Evolutionary conservation across 2,113 vertebrate species (phyloP).

Genomic region (Corapipo altera): DNA sequence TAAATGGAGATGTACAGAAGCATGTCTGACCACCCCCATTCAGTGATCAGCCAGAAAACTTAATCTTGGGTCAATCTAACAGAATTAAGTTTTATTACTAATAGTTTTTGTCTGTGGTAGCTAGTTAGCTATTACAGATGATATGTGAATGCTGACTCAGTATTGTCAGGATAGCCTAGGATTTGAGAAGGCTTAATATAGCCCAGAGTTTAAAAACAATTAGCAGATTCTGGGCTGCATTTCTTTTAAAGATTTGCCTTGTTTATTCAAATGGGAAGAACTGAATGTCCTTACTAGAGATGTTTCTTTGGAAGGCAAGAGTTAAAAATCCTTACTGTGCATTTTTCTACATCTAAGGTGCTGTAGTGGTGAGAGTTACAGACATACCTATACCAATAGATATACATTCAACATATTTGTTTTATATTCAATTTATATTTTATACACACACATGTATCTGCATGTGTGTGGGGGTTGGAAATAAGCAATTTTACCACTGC

Average conservation of each 20-base stretch:
- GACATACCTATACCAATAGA: not conserved
- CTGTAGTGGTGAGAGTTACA: not conserved
- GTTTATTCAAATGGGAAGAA: not conserved
- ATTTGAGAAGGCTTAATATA: not conserved
- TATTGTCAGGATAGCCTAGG: not conserved
- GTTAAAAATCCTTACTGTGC: not conserved
- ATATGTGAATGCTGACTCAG: not conserved
- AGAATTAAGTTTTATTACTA: not conserved
- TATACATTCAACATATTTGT: not conserved
- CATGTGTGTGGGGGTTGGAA: not conserved
- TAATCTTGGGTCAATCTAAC: not conserved
- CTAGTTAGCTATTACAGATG: not conserved
- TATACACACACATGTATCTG: not conserved
- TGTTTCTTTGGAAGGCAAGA: not conserved
- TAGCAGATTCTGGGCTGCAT: not conserved
- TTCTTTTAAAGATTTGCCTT: not conserved
- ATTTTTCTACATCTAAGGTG: not conserved
- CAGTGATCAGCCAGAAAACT: constrained; percentile 5
- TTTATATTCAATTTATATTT: not conserved
- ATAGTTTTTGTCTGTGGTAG: not conserved
- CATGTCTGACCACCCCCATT: not conserved
- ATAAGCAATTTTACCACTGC: not conserved
- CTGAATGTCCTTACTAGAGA: not conserved
- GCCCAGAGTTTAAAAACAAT: constrained; percentile 6
- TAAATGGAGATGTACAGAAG: constrained; percentile 37